Evolutionary conservation across 2,888 invertebrate genomes (phyloP).

Genomic region (Xanthorhoe designata): DNA sequence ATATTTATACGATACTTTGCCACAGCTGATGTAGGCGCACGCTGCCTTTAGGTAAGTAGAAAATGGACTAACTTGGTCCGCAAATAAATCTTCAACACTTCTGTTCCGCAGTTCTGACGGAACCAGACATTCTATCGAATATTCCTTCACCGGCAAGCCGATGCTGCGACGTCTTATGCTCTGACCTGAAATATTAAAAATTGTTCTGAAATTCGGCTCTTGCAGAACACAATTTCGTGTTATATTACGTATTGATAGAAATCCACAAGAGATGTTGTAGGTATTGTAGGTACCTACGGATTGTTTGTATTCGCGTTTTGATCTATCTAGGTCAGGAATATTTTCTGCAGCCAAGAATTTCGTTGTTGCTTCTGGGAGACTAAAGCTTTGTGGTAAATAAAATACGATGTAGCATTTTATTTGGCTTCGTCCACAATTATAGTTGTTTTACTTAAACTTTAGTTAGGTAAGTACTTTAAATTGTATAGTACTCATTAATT

Average conservation of each 20-base stretch:
- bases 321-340: conserved; percentile 14
- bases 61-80: conserved; percentile 54
- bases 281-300: background rate
- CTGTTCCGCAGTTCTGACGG: conserved; percentile 44
- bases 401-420: background rate
- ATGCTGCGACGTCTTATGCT: conserved; percentile 51
- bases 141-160: conserved; percentile 47
- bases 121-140: conserved; percentile 48
- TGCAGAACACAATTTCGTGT: conserved; percentile 14
- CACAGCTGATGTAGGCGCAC: conserved; percentile 21
- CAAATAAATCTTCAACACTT: conserved; percentile 50
- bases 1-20: conserved; percentile 30
- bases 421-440: too few relatives aligned
- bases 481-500: too few relatives aligned
- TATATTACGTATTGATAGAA: conserved; percentile 10
- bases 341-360: background rate
- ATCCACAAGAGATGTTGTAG: conserved; percentile 8
- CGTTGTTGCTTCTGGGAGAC: background rate
- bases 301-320: conserved; percentile 19
- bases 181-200: conserved; percentile 48
- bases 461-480: too few relatives aligned
- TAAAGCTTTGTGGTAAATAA: background rate
- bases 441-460: too few relatives aligned
- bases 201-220: conserved; percentile 29
- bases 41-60: conserved; percentile 13